Percentiles rank a stretch among this genome's conserved stretches.
phyloP scores from a whole-genome alignment of 2,113 vertebrate genomes.

The Capra hircus region DNA sequence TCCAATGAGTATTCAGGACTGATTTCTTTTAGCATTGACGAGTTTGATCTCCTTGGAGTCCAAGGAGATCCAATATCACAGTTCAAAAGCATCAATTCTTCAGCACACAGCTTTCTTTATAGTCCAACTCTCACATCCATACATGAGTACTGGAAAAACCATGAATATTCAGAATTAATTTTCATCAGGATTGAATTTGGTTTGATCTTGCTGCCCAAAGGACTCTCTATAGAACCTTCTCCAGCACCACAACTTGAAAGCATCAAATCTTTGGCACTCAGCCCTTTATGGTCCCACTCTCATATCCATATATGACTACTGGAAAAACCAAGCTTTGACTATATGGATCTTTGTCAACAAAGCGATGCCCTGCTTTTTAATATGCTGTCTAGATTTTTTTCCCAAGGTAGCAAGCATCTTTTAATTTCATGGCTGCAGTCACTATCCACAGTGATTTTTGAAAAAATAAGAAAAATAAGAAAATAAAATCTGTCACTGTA shows the following conservation, averaged over 20 bases:
- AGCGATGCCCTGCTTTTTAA: not conserved
- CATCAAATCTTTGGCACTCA: not conserved
- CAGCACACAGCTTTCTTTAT: not conserved
- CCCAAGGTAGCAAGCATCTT: not conserved
- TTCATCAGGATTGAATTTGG: not conserved
- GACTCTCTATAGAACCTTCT: not conserved
- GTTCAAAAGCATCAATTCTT: not conserved
- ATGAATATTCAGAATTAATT: not conserved
- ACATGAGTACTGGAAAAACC: not conserved
- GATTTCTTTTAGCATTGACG: not conserved
- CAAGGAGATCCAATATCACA: not conserved
- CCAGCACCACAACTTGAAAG: not conserved
- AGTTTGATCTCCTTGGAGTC: not conserved
- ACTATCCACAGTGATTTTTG: not conserved
- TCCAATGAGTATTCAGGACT: not conserved
- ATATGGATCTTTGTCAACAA: not conserved
- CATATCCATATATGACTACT: not conserved
- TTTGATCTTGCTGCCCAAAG: not conserved
- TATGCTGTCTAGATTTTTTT: not conserved
- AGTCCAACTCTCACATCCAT: not conserved
- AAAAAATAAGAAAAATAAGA: not conserved
- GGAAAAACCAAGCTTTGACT: not conserved
- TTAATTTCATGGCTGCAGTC: not conserved
- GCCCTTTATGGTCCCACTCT: not conserved
- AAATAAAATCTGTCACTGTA: not conserved